Evolutionary conservation across 2,113 vertebrate species (phyloP).

Genomic region (Sinocyclocheilus anshuiensis): DNA sequence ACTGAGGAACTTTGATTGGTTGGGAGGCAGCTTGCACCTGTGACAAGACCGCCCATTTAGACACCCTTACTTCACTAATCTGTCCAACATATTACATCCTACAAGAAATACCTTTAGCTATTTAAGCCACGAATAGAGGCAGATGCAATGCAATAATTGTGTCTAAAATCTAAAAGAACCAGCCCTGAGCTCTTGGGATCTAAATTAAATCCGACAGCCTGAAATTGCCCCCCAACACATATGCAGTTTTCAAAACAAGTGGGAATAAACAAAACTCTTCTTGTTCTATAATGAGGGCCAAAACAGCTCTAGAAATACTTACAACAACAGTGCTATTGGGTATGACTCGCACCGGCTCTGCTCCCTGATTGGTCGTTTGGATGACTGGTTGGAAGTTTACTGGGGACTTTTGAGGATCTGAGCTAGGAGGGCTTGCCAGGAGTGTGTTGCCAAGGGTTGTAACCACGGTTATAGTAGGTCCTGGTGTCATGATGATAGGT

Average conservation of each 20-base stretch:
- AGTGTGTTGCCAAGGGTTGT: conserved; percentile 86
- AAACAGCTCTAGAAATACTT: conserved; percentile 41
- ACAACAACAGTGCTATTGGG: conserved; percentile 85
- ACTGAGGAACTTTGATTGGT: conserved; percentile 89
- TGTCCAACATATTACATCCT: conserved; percentile 2
- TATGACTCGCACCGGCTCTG: conserved; percentile 87
- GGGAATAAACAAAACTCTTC: not conserved
- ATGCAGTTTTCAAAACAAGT: not conserved
- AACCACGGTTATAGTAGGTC: conserved; percentile 89
- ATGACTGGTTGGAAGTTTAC: conserved; percentile 86
- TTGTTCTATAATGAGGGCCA: not conserved
- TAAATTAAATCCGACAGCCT: not conserved
- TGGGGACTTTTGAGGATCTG: conserved; percentile 83
- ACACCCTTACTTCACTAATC: conserved; percentile 26
- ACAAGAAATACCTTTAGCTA: not conserved
- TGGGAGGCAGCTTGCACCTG: conserved; percentile 87
- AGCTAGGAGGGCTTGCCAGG: conserved; percentile 80
- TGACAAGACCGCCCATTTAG: conserved; percentile 59
- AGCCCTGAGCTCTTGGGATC: not conserved
- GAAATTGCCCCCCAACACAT: not conserved
- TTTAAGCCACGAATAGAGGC: not conserved
- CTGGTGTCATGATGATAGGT: conserved; percentile 87
- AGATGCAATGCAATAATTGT: not conserved
- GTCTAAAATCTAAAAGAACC: not conserved
- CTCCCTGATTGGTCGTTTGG: conserved; percentile 84